These are phyloP conservation scores for Dichetophora obliterata DNA, from an alignment of 2,888 invertebrate species.

Conservation along the genomic window DNA sequence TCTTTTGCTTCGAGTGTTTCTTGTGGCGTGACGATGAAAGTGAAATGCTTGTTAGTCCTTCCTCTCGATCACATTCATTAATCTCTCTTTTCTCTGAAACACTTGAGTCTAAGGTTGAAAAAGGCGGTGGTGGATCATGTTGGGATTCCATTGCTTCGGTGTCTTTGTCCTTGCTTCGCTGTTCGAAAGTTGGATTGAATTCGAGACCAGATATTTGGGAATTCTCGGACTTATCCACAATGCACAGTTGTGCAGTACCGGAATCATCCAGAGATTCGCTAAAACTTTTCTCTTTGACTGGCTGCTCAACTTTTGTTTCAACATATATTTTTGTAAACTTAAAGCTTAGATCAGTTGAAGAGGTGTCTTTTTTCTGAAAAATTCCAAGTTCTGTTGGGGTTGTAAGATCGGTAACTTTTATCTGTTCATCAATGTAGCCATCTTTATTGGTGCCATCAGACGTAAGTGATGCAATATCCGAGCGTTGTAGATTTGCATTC, in stretches of 20 bases:
- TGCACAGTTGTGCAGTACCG: conserved; percentile 21
- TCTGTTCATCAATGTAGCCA: neutral
- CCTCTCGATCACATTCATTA: neutral
- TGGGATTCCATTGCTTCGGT: neutral
- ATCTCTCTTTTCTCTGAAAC: neutral
- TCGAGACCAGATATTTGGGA: conserved; percentile 18
- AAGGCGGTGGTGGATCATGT: neutral
- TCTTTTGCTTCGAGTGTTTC: conserved; percentile 55
- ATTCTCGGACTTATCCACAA: conserved; percentile 38
- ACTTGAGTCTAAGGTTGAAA: neutral
- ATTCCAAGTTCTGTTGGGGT: neutral
- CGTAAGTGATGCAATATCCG: conserved; percentile 7
- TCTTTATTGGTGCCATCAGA: conserved; percentile 8
- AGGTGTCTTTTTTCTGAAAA: conserved; percentile 7
- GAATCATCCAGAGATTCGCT: conserved; percentile 36
- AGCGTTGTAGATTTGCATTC: conserved; percentile 42
- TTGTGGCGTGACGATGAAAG: conserved; percentile 60
- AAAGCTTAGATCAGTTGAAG: neutral
- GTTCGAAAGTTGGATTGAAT: neutral
- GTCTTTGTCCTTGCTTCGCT: neutral
- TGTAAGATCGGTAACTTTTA: neutral
- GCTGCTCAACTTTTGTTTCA: neutral
- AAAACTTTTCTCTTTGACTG: conserved; percentile 25
- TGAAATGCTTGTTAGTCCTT: conserved; percentile 3
- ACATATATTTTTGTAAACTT: conserved; percentile 27